Percentiles rank a stretch among this genome's conserved stretches.
Evolutionary conservation across 2,113 vertebrate genomes (phyloP).

Genomic region (Daboia siamensis): DNA sequence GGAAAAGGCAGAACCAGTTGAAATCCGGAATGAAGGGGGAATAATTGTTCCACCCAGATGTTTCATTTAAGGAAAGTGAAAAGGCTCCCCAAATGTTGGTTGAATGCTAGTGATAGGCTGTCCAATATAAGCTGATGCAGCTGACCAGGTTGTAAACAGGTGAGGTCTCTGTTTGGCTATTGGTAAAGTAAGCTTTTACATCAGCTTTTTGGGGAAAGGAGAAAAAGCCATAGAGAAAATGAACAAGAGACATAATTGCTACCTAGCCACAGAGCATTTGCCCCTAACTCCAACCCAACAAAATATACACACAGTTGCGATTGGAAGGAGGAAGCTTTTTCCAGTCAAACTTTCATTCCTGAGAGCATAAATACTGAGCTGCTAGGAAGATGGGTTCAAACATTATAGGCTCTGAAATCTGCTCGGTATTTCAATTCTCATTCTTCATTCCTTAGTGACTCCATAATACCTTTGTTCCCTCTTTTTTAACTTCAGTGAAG

Average conservation of each 20-base stretch:
- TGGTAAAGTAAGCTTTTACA: not conserved
- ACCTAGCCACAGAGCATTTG: not conserved
- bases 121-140: not conserved
- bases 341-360: fast-evolving
- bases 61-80: not conserved
- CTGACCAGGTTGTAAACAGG: not conserved
- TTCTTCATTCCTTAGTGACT: not conserved
- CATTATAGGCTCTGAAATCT: not conserved
- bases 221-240: not conserved
- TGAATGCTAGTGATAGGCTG: slow-evolving; percentile 11
- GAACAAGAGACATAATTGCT: not conserved
- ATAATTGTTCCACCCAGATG: fast-evolving
- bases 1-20: slow-evolving; percentile 21
- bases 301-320: not conserved
- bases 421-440: not conserved
- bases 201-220: not conserved
- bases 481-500: not conserved
- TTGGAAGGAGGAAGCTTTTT: not conserved
- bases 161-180: not conserved
- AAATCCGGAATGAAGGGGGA: not conserved
- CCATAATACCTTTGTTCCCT: not conserved
- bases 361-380: not conserved
- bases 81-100: slow-evolving; percentile 5
- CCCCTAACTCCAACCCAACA: not conserved
- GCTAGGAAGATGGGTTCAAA: not conserved